phyloP scores from a whole-genome alignment of 2,888 invertebrate species.

The Calameuta idolon region DNA sequence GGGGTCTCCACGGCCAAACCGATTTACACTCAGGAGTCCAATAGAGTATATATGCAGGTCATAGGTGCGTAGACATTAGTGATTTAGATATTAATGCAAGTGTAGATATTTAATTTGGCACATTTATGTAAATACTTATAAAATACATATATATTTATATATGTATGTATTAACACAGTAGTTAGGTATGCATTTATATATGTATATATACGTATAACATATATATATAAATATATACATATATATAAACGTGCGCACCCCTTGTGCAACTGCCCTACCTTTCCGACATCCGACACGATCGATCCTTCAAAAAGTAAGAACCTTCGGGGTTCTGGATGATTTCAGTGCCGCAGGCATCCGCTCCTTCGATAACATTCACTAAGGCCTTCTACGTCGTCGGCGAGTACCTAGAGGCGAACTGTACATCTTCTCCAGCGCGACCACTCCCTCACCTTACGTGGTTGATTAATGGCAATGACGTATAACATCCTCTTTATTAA shows the following conservation, averaged over 20 bases:
- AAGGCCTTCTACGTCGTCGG: slow-evolving; percentile 76
- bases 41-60: slow-evolving; percentile 80
- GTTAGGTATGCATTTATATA: neutral
- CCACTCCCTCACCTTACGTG: slow-evolving; percentile 83
- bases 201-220: no score
- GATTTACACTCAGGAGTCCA: slow-evolving; percentile 84
- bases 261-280: neutral
- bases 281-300: neutral
- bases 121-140: neutral
- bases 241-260: neutral
- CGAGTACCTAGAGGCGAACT: slow-evolving; percentile 79
- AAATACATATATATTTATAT: neutral
- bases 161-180: neutral
- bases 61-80: slow-evolving; percentile 75
- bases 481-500: slow-evolving; percentile 52
- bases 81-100: neutral
- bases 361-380: slow-evolving; percentile 80
- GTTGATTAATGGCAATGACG: slow-evolving; percentile 82
- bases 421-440: slow-evolving; percentile 78
- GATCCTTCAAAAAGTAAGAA: neutral
- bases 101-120: neutral
- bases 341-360: slow-evolving; percentile 75
- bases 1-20: slow-evolving; percentile 86
- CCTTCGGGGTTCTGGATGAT: slow-evolving; percentile 15
- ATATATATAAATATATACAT: neutral